phyloP scores from a whole-genome alignment of 92 coral and sea anemone species.

The Siderastrea siderea region DNA sequence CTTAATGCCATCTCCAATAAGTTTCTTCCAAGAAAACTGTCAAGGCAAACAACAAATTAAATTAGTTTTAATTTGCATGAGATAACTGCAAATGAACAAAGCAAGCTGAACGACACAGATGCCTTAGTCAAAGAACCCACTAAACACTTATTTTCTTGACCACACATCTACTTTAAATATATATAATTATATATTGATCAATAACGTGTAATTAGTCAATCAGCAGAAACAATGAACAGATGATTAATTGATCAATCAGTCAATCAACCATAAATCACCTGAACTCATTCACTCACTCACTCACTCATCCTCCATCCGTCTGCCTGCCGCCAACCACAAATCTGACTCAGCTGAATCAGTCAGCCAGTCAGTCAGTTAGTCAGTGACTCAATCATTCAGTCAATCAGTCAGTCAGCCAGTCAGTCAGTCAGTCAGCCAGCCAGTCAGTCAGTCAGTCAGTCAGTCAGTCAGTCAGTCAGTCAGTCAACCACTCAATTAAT shows the following conservation, averaged over 20 bases:
- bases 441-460: too few species aligned
- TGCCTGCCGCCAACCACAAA: too few species aligned
- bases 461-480: too few species aligned
- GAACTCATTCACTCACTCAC: not conserved
- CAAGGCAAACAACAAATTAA: not conserved
- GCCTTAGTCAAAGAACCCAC: not conserved
- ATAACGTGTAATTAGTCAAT: not conserved
- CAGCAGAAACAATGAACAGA: not conserved
- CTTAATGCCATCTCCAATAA: conserved; percentile 90
- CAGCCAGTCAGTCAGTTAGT: too few species aligned
- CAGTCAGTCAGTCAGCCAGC: too few species aligned
- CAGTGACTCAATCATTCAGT: too few species aligned
- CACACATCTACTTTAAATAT: not conserved
- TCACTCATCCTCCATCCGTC: not conserved
- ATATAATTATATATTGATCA: too few species aligned
- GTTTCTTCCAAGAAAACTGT: conserved; percentile 92
- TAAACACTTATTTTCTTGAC: not conserved
- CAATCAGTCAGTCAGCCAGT: too few species aligned
- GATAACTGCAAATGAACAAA: not conserved
- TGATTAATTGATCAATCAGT: not conserved
- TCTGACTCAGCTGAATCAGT: too few species aligned
- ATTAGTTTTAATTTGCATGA: too few species aligned
- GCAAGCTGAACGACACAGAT: not conserved
- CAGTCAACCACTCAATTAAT: not conserved
- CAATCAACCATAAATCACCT: not conserved